Evolutionary conservation across 2,113 vertebrate species (phyloP), one percentile per base, ranked within the genome.

Genomic region (Pandion haliaetus): DNA sequence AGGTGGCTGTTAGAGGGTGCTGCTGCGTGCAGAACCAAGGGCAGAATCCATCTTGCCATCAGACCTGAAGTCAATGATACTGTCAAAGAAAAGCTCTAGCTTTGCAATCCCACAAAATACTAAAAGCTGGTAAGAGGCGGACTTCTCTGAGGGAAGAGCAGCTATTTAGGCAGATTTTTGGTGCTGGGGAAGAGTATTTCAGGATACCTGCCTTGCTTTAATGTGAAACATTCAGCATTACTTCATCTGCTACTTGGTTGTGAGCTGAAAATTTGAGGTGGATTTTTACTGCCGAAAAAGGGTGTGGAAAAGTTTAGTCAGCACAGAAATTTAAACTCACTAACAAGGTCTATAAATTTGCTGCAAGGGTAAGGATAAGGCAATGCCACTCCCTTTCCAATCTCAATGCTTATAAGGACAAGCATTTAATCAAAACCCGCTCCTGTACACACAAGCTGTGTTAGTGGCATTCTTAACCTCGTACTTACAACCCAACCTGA

Each of bases 211-310:
- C 55, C 73, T 78, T 83, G 29, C 23, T 89, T 83, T 90, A 88
- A 84, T 19, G 40, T 40, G 72, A 91, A 93, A 92, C n/a, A 26
- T 70, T 94, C 2, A 0, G 29, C 69, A 87, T 85, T 80, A 66
- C 61, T 88, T 86, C 87, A 93, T 82, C 82, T 85, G 70, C 38
- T 82, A 31, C 44, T 77, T 63, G 47, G 72, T 66, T 38, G 34
- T 14, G 34, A 90, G 59, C 57, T 82, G 84, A 80, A 96, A 85
- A 92, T 84, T 78, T 80, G 59, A 78, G 45, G 77, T 82, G 47
- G 61, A 82, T 86, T 95, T 97, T 96, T 91, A 92, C 58, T 82
- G 59, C 76, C 82, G 87, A 92, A 94, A 93, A 36, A 71, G 79
- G 90, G 82, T 36, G 89, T 93, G 85, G 88, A 93, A 91, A 94